A percentile compares a stretch with the other conserved stretches of the same genome.
phyloP scores from a whole-genome alignment of 2,113 vertebrate species.

The Neogobius melanostomus region DNA sequence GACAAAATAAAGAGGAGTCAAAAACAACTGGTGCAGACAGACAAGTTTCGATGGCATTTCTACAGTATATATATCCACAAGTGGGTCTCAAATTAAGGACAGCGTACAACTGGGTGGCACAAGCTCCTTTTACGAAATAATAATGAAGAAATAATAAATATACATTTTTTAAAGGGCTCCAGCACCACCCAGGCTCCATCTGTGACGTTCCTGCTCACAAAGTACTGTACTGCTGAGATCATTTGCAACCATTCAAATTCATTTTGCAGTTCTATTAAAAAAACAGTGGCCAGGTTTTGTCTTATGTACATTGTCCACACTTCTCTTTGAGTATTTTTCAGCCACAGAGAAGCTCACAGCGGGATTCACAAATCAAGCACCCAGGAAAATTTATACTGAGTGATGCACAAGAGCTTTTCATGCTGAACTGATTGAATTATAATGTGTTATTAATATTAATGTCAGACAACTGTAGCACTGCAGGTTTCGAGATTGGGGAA shows the following conservation, averaged over 20 bases:
- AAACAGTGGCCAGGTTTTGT: neutral
- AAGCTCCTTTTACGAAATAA: no score
- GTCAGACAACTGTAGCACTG: slow-evolving; percentile 7
- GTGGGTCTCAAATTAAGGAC: no score
- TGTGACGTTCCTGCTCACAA: no score
- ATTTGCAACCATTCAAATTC: neutral
- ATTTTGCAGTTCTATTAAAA: neutral
- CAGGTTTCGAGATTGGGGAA: neutral
- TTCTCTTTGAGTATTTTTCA: no score
- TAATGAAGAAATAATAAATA: no score
- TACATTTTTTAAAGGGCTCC: no score
- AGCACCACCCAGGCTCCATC: no score
- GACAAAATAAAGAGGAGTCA: slow-evolving; percentile 32
- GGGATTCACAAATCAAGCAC: slow-evolving; percentile 4
- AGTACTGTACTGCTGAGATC: neutral
- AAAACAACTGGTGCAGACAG: slow-evolving; percentile 24
- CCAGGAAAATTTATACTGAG: neutral
- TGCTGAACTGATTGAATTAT: slow-evolving; percentile 6
- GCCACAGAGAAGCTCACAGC: neutral
- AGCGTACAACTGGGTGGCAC: no score
- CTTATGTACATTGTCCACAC: neutral
- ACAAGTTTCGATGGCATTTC: neutral
- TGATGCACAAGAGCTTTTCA: slow-evolving; percentile 11
- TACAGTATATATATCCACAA: no score
- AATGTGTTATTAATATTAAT: slow-evolving; percentile 11